Conservation (phyloP, 2,113 vertebrate genomes). For the Tichodroma muraria region DNA sequence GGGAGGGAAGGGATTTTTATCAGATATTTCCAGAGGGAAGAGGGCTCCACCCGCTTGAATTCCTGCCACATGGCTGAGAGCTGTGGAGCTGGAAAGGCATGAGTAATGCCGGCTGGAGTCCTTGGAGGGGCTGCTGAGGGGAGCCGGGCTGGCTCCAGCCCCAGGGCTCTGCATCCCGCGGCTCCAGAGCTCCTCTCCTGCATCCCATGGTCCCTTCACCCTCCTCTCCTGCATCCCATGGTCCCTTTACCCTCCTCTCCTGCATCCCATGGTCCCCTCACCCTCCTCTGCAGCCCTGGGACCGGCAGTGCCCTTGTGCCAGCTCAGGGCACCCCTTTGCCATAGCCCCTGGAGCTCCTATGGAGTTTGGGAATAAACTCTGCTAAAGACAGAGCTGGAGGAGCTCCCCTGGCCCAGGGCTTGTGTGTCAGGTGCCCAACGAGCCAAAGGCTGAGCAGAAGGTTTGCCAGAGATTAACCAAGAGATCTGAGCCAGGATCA, state of each 20-base stretch:
- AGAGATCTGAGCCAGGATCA: not conserved
- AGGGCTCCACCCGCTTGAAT: conserved; percentile 74
- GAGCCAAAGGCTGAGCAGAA: not conserved
- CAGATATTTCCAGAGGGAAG: conserved; percentile 76
- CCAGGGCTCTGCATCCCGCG: not conserved
- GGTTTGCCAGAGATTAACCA: not conserved
- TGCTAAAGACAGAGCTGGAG: fast-evolving
- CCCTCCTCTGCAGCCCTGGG: not conserved
- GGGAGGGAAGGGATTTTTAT: conserved; percentile 64
- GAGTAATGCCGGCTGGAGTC: conserved; percentile 48
- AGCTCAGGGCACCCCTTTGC: not conserved
- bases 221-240: not conserved
- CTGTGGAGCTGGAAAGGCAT: not conserved
- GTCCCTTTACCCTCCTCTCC: not conserved
- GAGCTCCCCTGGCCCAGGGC: fast-evolving
- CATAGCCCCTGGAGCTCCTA: fast-evolving
- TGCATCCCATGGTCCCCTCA: not conserved
- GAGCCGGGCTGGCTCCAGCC: not conserved
- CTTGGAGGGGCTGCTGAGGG: not conserved
- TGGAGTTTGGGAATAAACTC: not conserved
- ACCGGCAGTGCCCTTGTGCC: fast-evolving
- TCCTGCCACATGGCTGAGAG: conserved; percentile 63
- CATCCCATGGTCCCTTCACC: not conserved
- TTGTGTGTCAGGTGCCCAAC: fast-evolving
- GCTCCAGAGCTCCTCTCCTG: not conserved